Evolutionary conservation across 1,140 invertebrate genomes (phyloP), one percentile per base, ranked within the genome.

Genomic region (Sinonovacula constricta): DNA sequence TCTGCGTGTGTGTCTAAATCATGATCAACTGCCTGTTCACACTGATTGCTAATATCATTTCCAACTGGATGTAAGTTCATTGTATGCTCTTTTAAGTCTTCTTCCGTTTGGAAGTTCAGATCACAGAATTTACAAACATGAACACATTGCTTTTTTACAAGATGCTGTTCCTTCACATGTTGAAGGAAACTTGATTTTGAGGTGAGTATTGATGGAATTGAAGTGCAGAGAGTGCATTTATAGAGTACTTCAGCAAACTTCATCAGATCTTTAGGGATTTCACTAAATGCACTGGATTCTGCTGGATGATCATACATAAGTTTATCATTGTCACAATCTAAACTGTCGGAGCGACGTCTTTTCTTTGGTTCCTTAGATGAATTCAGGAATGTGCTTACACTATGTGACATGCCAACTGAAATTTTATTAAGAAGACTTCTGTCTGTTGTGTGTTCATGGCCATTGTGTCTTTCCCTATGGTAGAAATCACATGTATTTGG

Each of bases 201-300:
- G 1, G 87, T 87, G 24, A 87, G 56, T 54, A 88, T 87, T 3
- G 85, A 87, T 5, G 87, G 87, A 53, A 88, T 54, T 22, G 81
- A 81, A 1, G 82, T 88, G 36, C 87, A 88, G 24, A 88, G 65
- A 1, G 82, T 84, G 63, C 87, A 88, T 59, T 88, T 88, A 79
- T 88, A 88, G 2, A 88, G 68, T 33, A 88, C 80, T 72, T 88
- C 87, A 1, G 87, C 87, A 83, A 86, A 88, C 54, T 82, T 81
- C 77, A 83, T 83, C n/a, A 85, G 18, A 45, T n/a, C n/a, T n/a
- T n/a, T n/a, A n/a, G n/a, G n/a, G n/a, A n/a, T n/a, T n/a, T n/a
- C n/a, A n/a, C n/a, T n/a, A n/a, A n/a, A n/a, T n/a, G n/a, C n/a
- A n/a, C n/a, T n/a, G n/a, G n/a, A n/a, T n/a, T n/a, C n/a, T n/a